A percentile compares a stretch with the other conserved stretches of the same genome.
These are phyloP conservation scores for Trichacis sp. DNA, from an alignment of 2,888 invertebrate genomes.

Conservation along the genomic window DNA sequence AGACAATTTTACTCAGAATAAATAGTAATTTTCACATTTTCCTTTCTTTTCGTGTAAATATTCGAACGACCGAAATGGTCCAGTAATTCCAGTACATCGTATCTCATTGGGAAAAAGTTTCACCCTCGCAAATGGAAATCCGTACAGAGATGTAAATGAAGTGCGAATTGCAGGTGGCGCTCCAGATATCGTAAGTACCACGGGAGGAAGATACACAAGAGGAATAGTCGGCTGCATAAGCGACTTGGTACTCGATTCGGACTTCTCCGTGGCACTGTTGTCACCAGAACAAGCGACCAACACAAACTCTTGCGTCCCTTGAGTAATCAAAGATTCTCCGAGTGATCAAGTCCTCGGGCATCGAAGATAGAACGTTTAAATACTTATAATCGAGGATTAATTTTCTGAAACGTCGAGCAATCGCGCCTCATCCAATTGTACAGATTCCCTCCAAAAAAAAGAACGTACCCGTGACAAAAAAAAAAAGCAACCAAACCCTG, in stretches of 20 bases:
- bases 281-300: constrained; percentile 76
- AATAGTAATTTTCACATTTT: too few relatives aligned
- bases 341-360: constrained; percentile 43
- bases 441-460: constrained; percentile 42
- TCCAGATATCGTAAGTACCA: constrained; percentile 80
- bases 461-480: too few relatives aligned
- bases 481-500: constrained; percentile 26
- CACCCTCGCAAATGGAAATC: background rate
- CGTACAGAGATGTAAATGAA: background rate
- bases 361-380: constrained; percentile 47
- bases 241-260: constrained; percentile 83
- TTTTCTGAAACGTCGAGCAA: constrained; percentile 32
- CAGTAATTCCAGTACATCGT: too few relatives aligned
- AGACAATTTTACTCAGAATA: too few relatives aligned
- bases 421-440: constrained; percentile 40
- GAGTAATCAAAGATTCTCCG: constrained; percentile 49
- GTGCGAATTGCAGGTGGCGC: constrained; percentile 76
- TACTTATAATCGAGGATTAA: constrained; percentile 33
- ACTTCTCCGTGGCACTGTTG: constrained; percentile 81
- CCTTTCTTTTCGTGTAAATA: too few relatives aligned
- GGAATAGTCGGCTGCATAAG: constrained; percentile 88
- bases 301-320: constrained; percentile 69
- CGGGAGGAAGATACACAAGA: constrained; percentile 78
- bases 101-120: too few relatives aligned
- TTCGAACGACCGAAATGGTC: too few relatives aligned